phyloP scores from a whole-genome alignment of 2,113 vertebrate genomes.

The Cacatua alba region DNA sequence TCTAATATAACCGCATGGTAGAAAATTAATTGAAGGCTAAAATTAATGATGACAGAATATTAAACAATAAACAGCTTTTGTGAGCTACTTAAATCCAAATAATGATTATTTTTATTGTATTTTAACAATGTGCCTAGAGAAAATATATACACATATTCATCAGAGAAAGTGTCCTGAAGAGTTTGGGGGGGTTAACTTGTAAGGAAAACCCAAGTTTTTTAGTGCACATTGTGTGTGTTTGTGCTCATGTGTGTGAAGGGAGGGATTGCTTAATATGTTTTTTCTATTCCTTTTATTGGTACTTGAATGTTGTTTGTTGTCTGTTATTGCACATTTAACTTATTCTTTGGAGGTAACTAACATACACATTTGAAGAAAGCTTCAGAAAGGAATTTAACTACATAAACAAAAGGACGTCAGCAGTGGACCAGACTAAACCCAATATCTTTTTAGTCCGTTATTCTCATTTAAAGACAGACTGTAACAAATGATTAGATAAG shows the following conservation, averaged over 20 bases:
- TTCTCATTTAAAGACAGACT: neutral
- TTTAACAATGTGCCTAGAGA: neutral
- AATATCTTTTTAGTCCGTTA: neutral
- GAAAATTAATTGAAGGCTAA: neutral
- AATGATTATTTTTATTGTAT: neutral
- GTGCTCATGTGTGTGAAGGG: neutral
- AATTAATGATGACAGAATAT: neutral
- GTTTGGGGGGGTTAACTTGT: neutral
- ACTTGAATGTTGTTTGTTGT: neutral
- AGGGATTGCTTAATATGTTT: neutral
- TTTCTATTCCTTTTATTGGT: neutral
- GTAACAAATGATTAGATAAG: neutral
- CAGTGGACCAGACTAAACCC: neutral
- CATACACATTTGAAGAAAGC: neutral
- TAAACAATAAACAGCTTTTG: neutral
- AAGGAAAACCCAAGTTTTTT: neutral
- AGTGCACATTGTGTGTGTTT: neutral
- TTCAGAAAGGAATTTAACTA: neutral
- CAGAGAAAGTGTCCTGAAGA: neutral
- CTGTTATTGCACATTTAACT: neutral
- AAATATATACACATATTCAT: neutral
- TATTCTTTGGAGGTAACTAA: neutral
- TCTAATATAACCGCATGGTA: neutral
- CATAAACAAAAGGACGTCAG: neutral
- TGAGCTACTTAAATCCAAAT: neutral